phyloP scores from a whole-genome alignment of 2,113 vertebrate species.

The Corythornis madagascariensis region DNA sequence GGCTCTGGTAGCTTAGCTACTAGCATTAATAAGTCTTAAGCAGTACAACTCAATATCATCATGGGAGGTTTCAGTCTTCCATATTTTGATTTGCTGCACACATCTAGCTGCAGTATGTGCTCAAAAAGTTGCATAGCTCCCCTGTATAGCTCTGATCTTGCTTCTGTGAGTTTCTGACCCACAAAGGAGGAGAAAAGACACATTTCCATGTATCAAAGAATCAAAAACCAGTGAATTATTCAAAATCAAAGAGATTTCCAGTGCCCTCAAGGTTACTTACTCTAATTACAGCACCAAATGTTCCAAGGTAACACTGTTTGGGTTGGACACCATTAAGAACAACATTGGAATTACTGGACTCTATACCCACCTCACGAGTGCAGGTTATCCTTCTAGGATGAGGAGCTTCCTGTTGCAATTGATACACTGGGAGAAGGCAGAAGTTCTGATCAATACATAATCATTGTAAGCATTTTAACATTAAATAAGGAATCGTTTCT shows the following conservation, averaged over 20 bases:
- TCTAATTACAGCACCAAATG: not conserved
- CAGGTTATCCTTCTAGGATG: conserved; percentile 84
- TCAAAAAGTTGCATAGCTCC: accelerated
- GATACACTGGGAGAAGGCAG: conserved; percentile 75
- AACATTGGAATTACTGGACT: not conserved
- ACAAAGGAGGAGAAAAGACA: not conserved
- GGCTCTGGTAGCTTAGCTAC: not conserved
- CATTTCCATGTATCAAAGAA: not conserved
- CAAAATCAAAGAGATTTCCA: not conserved
- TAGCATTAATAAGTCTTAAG: not conserved
- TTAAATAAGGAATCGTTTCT: not conserved
- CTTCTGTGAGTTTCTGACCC: not conserved
- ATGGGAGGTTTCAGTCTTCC: not conserved
- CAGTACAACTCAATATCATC: not conserved
- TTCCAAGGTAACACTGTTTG: not conserved
- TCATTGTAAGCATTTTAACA: not conserved
- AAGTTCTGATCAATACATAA: conserved; percentile 45
- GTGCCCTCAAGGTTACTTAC: not conserved
- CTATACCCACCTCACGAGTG: conserved; percentile 80
- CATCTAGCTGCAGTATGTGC: not conserved
- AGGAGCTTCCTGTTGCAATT: conserved; percentile 87
- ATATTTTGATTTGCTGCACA: not conserved
- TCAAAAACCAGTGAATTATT: not conserved
- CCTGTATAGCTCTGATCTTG: not conserved
- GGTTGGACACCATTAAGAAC: not conserved